Base-by-base conservation (phyloP, 1,140 invertebrate species). In the Aphelenchoides fujianensis region DNA sequence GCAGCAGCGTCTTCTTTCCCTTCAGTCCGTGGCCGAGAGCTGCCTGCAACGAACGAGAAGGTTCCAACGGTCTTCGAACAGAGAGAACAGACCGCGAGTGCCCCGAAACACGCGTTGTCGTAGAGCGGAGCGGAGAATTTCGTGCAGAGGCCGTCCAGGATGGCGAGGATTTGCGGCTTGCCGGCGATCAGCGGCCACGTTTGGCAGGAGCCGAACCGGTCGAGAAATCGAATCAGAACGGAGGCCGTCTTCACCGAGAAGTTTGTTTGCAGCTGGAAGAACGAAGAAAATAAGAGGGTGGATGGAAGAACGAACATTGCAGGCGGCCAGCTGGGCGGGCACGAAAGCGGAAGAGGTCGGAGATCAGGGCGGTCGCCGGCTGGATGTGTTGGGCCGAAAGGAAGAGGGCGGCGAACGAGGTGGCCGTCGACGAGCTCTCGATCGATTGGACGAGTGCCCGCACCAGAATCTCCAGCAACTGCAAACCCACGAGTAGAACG, bases 381-480 rank as follows among this genome's bases (percentile, higher is more conserved):
- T 76, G 59, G 53, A 76, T 57, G 61, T 67, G 66, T 5, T 76
- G 48, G 19, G 30, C 64, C n/a, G 75, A 79, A 68, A 76, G 75
- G 48, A 81, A 79, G 9, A 76, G 34, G 9, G 75, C 61, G 27
- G 75, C 75, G 41, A 76, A 76, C 30, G 75, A 76, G 34, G 30
- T 19, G 19, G n/a, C 12, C 19, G 36, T 79, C 0, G 62, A 63
- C 35, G 31, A 34, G 36, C 48, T 77, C 16, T 55, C 30, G 32
- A 76, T 76, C 19, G 75, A 76, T 7, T 36, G 27, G 1, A 71
- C n/a, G 23, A 69, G 61, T 2, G 1, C 27, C 71, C 32, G 30
- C 27, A 68, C 12, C 23, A 70, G 30, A 19, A 16, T 0, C 16
- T 30, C 27, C 5, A 68, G 0, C 16, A 69, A 12, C 67, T 69